Evolutionary conservation across 1,140 invertebrate species (phyloP).

Genomic region (Teleogryllus occipitalis): DNA sequence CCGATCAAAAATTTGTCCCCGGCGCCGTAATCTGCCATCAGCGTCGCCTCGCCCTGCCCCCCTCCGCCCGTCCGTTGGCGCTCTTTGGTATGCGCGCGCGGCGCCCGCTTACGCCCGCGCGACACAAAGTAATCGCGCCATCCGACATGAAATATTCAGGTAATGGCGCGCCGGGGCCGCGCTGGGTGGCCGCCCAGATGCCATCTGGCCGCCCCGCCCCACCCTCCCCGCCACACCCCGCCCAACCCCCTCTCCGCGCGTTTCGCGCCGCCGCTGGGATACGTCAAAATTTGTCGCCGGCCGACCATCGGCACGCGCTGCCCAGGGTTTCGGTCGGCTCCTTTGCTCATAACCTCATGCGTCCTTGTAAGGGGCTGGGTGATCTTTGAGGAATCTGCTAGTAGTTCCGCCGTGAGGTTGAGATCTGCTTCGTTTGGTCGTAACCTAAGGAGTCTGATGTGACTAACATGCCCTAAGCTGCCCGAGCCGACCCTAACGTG

Average conservation of each 20-base stretch:
- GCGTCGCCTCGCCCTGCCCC: background rate
- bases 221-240: background rate
- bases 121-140: background rate
- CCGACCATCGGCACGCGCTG: background rate
- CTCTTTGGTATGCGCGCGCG: background rate
- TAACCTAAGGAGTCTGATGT: no score
- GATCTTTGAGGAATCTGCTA: no score
- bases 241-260: background rate
- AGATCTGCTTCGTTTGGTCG: no score
- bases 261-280: background rate
- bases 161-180: background rate
- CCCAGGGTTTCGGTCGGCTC: no score
- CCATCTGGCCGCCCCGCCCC: background rate
- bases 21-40: background rate
- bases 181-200: background rate
- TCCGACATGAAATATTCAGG: constrained; percentile 4
- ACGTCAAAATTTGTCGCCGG: background rate
- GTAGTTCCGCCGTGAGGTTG: no score
- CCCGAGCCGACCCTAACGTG: no score
- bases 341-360: no score
- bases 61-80: background rate
- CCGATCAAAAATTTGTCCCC: background rate
- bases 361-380: no score
- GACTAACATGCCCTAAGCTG: no score
- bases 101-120: background rate